A percentile compares a stretch with the other conserved stretches of the same genome.
phyloP scores from a whole-genome alignment of 2,113 vertebrate genomes.

The Calypte anna region DNA sequence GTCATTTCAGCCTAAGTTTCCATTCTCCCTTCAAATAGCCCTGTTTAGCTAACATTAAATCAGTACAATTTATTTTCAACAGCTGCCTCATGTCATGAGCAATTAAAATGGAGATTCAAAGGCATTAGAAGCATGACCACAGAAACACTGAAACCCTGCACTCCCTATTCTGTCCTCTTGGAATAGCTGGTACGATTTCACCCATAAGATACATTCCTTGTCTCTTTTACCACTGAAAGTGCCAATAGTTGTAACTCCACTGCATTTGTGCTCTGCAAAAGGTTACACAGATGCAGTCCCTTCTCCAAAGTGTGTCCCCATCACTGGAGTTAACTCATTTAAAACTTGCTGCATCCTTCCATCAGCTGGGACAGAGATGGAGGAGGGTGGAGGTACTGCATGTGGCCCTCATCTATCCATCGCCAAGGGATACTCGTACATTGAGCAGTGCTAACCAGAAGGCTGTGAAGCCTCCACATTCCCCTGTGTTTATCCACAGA shows the following conservation, averaged over 20 bases:
- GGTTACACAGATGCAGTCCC: background rate
- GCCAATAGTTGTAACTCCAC: background rate
- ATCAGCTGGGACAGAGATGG: background rate
- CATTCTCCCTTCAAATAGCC: background rate
- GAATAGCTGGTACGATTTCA: background rate
- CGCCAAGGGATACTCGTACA: background rate
- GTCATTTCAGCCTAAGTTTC: background rate
- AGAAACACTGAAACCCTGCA: background rate
- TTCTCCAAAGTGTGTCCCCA: background rate
- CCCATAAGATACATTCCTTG: background rate
- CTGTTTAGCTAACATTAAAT: background rate
- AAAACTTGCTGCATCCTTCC: background rate
- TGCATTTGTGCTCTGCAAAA: background rate
- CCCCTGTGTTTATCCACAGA: background rate
- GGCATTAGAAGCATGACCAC: background rate
- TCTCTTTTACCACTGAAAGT: background rate
- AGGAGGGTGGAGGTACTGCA: background rate
- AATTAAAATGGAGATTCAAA: background rate
- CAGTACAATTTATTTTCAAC: background rate
- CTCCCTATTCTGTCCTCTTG: background rate
- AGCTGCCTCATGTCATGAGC: background rate
- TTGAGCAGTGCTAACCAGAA: background rate
- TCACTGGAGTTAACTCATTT: rapidly evolving
- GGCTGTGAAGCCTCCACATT: background rate
- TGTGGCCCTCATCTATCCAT: background rate